Percentiles rank a stretch among this genome's conserved stretches.
These are phyloP conservation scores for Drosophila navojoa DNA, from an alignment of 1,140 invertebrate genomes.

Conservation along the genomic window DNA sequence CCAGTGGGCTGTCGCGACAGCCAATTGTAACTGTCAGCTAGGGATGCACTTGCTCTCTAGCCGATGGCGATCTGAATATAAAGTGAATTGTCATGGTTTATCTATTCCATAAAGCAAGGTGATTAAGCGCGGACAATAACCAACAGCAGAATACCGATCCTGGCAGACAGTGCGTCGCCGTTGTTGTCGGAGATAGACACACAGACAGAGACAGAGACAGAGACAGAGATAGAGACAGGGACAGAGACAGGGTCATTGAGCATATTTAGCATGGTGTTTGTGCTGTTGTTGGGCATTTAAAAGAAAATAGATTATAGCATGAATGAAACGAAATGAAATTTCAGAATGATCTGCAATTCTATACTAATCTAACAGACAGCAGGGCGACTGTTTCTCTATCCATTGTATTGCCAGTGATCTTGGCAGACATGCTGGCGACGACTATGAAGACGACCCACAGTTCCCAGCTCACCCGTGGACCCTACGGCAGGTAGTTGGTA, in stretches of 20 bases:
- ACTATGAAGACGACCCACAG: slow-evolving; percentile 19
- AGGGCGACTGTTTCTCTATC: slow-evolving; percentile 45
- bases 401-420: slow-evolving; percentile 64
- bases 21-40: slow-evolving; percentile 54
- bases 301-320: slow-evolving; percentile 78
- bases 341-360: slow-evolving; percentile 82
- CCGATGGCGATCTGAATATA: slow-evolving; percentile 30
- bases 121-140: slow-evolving; percentile 44
- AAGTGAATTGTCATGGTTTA: slow-evolving; percentile 37
- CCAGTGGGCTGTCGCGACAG: slow-evolving; percentile 2
- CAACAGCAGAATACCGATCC: slow-evolving; percentile 29
- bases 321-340: slow-evolving; percentile 81
- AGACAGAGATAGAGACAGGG: neutral
- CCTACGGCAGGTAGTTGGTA: slow-evolving; percentile 46
- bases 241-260: slow-evolving; percentile 40
- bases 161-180: slow-evolving; percentile 75
- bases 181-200: slow-evolving; percentile 16
- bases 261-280: slow-evolving; percentile 27
- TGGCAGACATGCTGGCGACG: slow-evolving; percentile 73
- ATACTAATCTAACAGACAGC: slow-evolving; percentile 71
- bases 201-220: slow-evolving; percentile 22
- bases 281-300: slow-evolving; percentile 70
- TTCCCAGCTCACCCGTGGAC: slow-evolving; percentile 41
- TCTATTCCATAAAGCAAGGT: slow-evolving; percentile 25
- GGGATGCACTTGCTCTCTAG: slow-evolving; percentile 34